Conservation (phyloP, 2,797 vertebrate genomes). For the Pangasius djambal region DNA sequence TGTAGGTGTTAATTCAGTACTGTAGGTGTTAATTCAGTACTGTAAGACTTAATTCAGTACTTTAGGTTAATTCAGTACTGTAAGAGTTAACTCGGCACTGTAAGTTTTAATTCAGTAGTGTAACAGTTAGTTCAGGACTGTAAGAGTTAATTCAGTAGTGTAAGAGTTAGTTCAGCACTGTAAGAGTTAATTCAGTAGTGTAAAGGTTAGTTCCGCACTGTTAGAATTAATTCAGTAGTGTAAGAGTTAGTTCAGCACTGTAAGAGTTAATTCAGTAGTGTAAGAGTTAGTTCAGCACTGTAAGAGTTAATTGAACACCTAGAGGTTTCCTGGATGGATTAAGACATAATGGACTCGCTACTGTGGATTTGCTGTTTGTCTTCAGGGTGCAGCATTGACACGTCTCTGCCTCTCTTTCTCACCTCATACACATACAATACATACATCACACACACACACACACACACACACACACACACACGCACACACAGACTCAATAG, state of each 20-base stretch:
- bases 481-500: background rate
- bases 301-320: background rate
- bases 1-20: background rate
- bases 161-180: background rate
- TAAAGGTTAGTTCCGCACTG: no score
- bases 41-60: background rate
- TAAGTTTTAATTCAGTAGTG: background rate
- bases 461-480: background rate
- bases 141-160: background rate
- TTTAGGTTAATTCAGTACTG: background rate
- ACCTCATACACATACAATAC: background rate
- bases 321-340: background rate
- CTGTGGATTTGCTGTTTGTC: constrained; percentile 7
- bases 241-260: background rate
- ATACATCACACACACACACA: background rate
- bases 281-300: background rate
- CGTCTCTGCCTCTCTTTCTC: background rate
- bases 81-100: background rate
- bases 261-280: background rate
- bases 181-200: background rate
- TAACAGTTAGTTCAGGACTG: background rate
- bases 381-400: background rate
- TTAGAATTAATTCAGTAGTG: background rate
- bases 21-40: background rate
- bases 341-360: background rate